Conservation (phyloP, 1,140 invertebrate genomes). For the Drosophila punjabiensis region DNA sequence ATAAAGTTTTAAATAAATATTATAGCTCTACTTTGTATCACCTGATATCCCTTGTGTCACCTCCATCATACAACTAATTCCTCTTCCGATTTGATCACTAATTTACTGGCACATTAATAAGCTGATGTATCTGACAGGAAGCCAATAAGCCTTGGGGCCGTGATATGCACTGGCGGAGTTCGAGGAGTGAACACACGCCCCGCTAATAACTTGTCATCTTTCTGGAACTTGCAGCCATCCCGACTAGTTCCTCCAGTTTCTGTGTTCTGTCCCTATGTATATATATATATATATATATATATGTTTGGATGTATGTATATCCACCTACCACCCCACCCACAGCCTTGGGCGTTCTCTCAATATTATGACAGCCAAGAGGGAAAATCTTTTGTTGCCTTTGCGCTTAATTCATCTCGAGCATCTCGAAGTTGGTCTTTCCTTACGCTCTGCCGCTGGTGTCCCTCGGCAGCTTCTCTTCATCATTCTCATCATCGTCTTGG, state of each 20-base stretch:
- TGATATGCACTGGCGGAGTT: slow-evolving; percentile 2
- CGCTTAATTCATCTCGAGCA: slow-evolving; percentile 63
- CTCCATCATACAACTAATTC: neutral
- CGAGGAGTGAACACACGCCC: slow-evolving; percentile 37
- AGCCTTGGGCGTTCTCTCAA: slow-evolving; percentile 38
- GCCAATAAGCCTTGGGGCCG: slow-evolving; percentile 25
- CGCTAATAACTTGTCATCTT: slow-evolving; percentile 77
- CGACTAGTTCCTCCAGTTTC: slow-evolving; percentile 32
- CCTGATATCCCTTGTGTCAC: neutral
- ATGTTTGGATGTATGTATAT: slow-evolving; percentile 1
- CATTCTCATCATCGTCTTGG: slow-evolving; percentile 24
- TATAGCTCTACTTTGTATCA: slow-evolving; percentile 1
- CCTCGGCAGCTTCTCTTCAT: slow-evolving; percentile 21
- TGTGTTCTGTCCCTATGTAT: neutral
- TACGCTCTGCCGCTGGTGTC: slow-evolving; percentile 10
- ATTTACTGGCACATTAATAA: slow-evolving; percentile 22
- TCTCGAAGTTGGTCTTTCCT: slow-evolving; percentile 69
- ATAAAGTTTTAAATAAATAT: neutral
- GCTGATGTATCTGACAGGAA: slow-evolving; percentile 41
- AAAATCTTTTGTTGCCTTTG: slow-evolving; percentile 69
- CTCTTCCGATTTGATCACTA: slow-evolving; percentile 22
- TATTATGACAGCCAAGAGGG: slow-evolving; percentile 67
- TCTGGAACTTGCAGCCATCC: slow-evolving; percentile 29
- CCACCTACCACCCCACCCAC: slow-evolving; percentile 8
- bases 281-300: neutral